These are phyloP conservation scores for Agonopterix heracliana DNA, from an alignment of 2,888 invertebrate genomes.

Conservation along the genomic window DNA sequence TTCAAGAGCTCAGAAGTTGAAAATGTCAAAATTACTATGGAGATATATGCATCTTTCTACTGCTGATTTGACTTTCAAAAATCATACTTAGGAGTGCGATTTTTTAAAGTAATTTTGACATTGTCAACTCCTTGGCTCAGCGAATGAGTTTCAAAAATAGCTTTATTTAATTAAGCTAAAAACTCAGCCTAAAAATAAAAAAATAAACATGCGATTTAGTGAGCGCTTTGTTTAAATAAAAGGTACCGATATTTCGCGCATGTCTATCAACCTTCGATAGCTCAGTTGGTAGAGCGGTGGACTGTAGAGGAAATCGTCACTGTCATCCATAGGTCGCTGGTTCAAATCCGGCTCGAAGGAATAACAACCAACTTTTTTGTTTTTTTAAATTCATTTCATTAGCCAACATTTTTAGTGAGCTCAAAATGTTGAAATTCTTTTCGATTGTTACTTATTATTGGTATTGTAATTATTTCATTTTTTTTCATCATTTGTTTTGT, in stretches of 20 bases:
- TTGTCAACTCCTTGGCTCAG: too few species aligned
- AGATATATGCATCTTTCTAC: too few species aligned
- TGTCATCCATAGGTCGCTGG: conserved; percentile 80
- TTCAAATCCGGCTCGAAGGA: conserved; percentile 82
- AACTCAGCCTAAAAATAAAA: too few species aligned
- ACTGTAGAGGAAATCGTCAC: conserved; percentile 55
- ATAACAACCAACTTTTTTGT: neutral
- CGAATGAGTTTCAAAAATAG: too few species aligned
- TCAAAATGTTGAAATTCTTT: neutral
- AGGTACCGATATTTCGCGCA: neutral
- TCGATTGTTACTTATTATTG: neutral
- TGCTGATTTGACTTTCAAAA: too few species aligned
- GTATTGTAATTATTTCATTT: neutral
- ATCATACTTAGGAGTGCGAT: too few species aligned
- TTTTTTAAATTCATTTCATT: conserved; percentile 16
- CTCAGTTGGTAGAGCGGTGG: conserved; percentile 78
- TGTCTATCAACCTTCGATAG: conserved; percentile 63
- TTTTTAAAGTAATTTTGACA: too few species aligned
- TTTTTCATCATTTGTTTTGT: too few species aligned
- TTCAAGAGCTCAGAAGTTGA: too few species aligned
- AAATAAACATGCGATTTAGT: too few species aligned
- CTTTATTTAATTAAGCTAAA: too few species aligned
- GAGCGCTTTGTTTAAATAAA: neutral
- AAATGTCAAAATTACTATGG: too few species aligned
- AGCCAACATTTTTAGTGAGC: neutral